Base-by-base conservation (phyloP, 2,888 invertebrate genomes). In the Yponomeuta plumbellus region DNA sequence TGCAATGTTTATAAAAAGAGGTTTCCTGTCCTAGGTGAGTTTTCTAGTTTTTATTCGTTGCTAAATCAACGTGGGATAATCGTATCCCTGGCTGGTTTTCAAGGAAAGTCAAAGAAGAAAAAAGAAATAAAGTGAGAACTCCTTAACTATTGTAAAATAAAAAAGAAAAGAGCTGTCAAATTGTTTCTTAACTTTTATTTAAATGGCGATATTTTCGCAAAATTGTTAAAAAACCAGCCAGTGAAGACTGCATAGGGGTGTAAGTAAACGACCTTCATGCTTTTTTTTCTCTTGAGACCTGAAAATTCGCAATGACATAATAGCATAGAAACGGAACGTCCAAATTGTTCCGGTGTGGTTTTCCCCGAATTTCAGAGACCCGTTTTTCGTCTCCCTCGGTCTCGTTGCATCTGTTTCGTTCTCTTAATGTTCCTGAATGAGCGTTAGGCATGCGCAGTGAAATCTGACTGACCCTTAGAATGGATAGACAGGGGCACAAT, bases 381-480 rank as follows among this genome's bases (percentile, higher is more conserved):
- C 75, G 75, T 67, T 70, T 22, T 34, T 68, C n/a, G 64, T 80
- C 81, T 74, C 76, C 17, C 52, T 83, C 71, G 21, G 72, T 59
- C 83, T 67, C 72, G 66, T 71, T 67, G 72, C 67, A 61, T 73
- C 71, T 70, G 71, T 85, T 83, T 73, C 79, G 67, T 68, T 85
- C 79, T 72, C 44, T 67, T 72, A 71, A 71, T 78, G 75, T 86
- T 85, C 81, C 83, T 86, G 79, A 88, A 89, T 88, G 85, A 80
- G 76, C 73, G 72, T 77, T 76, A 82, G 74, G 77, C 88, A 87
- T 88, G 89, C 89, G 89, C 88, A 66, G 68, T 80, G 67, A 66
- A 70, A 67, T 71, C 74, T 8, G 75, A 67, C 73, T 74, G 74
- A 68, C 17, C 44, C 68, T 69, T 69, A 70, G 56, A 62, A 58